Evolutionary conservation across 2,113 vertebrate species (phyloP).

Genomic region (Orientallactaga bullata): DNA sequence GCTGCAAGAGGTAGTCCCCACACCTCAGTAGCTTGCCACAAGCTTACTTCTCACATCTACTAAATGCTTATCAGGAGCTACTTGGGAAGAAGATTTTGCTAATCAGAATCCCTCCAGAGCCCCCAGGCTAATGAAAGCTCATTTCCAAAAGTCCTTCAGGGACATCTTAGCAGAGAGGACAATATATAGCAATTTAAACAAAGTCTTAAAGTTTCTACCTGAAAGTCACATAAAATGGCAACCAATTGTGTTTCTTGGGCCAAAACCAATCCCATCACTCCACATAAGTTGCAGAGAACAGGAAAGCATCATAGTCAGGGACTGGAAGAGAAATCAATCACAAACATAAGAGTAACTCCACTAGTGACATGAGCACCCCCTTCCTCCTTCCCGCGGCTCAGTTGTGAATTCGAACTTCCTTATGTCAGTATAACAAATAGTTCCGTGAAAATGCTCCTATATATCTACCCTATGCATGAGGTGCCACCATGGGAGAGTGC

Average conservation of each 20-base stretch:
- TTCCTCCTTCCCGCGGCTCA: background rate
- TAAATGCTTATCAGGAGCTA: background rate
- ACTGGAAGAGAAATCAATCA: background rate
- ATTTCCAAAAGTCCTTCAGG: slow-evolving; percentile 1
- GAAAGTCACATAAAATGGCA: background rate
- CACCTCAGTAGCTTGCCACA: background rate
- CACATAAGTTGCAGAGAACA: background rate
- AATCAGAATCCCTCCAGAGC: background rate
- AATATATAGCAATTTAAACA: background rate
- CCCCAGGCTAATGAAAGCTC: background rate
- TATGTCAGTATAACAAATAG: background rate
- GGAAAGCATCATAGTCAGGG: background rate
- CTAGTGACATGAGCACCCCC: background rate
- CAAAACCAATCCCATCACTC: background rate
- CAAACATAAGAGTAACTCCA: background rate
- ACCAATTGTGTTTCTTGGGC: background rate
- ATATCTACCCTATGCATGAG: background rate
- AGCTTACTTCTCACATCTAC: background rate
- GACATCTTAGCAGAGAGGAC: background rate
- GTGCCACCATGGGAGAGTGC: background rate
- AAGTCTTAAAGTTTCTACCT: background rate
- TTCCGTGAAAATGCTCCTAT: background rate
- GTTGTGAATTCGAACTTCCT: background rate
- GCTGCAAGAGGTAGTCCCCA: background rate
- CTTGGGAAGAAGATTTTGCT: background rate